Percentiles rank a stretch among this genome's conserved stretches.
phyloP scores from a whole-genome alignment of 2,797 vertebrate species.

The Labeo calbasu region DNA sequence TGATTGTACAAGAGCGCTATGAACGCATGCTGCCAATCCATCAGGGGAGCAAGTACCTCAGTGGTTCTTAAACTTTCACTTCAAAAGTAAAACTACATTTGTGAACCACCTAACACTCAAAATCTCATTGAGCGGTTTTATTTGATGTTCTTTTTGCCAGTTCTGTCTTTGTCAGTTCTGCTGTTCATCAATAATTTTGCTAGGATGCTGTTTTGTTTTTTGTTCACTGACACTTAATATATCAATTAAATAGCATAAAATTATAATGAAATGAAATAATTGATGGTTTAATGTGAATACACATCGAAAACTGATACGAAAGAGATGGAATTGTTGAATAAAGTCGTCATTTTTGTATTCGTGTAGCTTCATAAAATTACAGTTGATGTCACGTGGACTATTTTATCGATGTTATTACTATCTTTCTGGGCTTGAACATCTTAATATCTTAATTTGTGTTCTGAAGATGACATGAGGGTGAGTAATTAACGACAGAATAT shows the following conservation, averaged over 20 bases:
- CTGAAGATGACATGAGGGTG: too few relatives aligned
- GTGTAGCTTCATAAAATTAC: too few relatives aligned
- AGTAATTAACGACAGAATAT: too few relatives aligned
- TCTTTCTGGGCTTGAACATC: too few relatives aligned
- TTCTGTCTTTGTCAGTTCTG: neutral
- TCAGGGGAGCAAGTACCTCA: conserved; percentile 53
- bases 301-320: too few relatives aligned
- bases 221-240: neutral
- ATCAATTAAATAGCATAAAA: neutral
- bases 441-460: too few relatives aligned
- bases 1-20: conserved; percentile 44
- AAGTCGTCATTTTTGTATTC: too few relatives aligned
- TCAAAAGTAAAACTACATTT: neutral
- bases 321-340: too few relatives aligned
- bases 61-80: neutral
- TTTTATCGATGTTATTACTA: too few relatives aligned
- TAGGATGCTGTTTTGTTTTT: neutral
- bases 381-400: too few relatives aligned
- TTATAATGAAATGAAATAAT: neutral
- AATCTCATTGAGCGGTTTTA: neutral
- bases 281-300: too few relatives aligned
- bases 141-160: neutral
- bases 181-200: neutral
- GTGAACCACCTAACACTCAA: neutral
- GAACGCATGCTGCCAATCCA: conserved; percentile 36